Base-by-base conservation (phyloP, 2,888 invertebrate genomes). In the Parnassius glacialis region DNA sequence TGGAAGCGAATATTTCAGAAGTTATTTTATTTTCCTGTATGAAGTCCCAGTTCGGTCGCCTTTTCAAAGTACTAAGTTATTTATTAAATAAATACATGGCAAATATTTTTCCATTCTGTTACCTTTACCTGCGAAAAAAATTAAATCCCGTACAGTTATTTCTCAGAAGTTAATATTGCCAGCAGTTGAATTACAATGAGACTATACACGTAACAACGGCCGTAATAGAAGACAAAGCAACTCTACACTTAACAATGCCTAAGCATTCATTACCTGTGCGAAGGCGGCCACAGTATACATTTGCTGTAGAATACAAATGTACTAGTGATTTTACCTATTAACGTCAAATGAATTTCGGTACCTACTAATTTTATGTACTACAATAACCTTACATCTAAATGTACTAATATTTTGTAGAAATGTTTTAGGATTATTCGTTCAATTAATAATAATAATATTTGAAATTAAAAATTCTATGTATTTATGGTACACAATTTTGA, bases 251-350 rank as follows among this genome's bases (percentile, higher is more conserved):
- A 61, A 61, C 61, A 62, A 62, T 62, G 57, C 53, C 50, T 45
- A 48, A 57, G 44, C 57, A 50, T 61, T 62, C 57, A 57, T 62
- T 62, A 57, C 45, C 61, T 57, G 61, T 52, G 57, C 61, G 51
- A 20, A 41, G 57, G 61, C 56, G 51, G n/a, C 42, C 48, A 1
- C 50, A 5, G 41, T 57, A 41, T 47, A n/a, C 50, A 51, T 45
- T 56, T 41, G 44, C 55, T 51, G 10, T 12, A 12, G 61, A 61
- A 61, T 61, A 54, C 52, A 54, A 59, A 59, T 59, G 42, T 16
- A 52, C 60, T 61, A 47, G 58, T 51, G 43, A 41, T 59, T 20
- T 10, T 43, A n/a, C 48, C 47, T 52, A 41, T 41, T 59, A 34
- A 45, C 16, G 51, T 57, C 20, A 9, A 52, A 16, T 47, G 41